phyloP scores from a whole-genome alignment of 1,140 invertebrate species.

The Maniola jurtina region DNA sequence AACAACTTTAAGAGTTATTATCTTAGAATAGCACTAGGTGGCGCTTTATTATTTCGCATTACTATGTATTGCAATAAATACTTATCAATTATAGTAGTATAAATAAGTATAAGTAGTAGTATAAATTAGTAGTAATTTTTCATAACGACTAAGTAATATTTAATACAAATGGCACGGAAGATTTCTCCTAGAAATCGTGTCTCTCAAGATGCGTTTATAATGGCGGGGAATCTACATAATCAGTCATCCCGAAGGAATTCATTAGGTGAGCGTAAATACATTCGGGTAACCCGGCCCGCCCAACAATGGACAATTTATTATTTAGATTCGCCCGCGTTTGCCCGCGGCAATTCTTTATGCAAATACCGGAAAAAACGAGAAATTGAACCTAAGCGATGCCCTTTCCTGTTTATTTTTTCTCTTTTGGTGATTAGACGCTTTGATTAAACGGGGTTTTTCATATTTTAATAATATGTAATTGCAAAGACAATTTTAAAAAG shows the following conservation, averaged over 20 bases:
- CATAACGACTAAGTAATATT: no score
- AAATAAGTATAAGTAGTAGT: no score
- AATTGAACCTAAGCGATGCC: slow-evolving; percentile 5
- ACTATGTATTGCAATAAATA: no score
- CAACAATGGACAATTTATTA: slow-evolving; percentile 73
- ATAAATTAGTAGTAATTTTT: no score
- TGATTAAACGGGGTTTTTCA: slow-evolving; percentile 22
- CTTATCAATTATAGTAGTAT: no score
- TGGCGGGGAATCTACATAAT: slow-evolving; percentile 54
- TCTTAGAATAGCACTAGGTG: no score
- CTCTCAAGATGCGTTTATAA: slow-evolving; percentile 22
- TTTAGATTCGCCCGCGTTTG: slow-evolving; percentile 62
- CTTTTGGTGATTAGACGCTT: not conserved
- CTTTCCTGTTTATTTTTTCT: not conserved
- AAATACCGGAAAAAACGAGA: slow-evolving; percentile 39
- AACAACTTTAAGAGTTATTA: no score
- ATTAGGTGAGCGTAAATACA: slow-evolving; percentile 63
- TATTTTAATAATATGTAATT: slow-evolving; percentile 1
- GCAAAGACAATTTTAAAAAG: no score
- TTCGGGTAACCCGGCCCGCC: slow-evolving; percentile 46
- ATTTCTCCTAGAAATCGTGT: not conserved
- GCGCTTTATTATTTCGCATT: no score
- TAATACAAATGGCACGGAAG: not conserved
- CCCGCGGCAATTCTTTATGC: slow-evolving; percentile 61
- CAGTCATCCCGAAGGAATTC: slow-evolving; percentile 51